Conservation (phyloP, 2,888 invertebrate species). For the Selenia dentaria region DNA sequence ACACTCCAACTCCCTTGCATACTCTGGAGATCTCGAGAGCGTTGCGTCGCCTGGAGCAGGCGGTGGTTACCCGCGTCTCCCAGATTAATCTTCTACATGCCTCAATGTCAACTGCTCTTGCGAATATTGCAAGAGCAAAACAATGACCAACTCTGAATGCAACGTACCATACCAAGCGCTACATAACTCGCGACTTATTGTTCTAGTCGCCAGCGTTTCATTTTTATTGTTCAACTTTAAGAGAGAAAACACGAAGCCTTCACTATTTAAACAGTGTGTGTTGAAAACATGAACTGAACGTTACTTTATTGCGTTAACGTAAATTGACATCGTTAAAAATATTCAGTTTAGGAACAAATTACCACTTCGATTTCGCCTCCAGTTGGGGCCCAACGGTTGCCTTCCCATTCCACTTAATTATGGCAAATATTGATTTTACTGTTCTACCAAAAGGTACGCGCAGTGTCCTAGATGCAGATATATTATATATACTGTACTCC, state of each 20-base stretch:
- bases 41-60: constrained; percentile 33
- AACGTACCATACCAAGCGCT: constrained; percentile 28
- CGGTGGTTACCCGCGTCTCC: constrained; percentile 32
- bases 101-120: constrained; percentile 71
- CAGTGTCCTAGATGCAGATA: constrained; percentile 25
- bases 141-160: constrained; percentile 56
- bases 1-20: constrained; percentile 29
- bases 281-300: too few species aligned
- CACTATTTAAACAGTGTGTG: too few species aligned
- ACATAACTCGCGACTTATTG: too few species aligned
- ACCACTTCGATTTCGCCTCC: constrained; percentile 82
- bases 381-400: too few species aligned
- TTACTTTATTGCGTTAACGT: too few species aligned
- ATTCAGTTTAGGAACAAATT: constrained; percentile 80
- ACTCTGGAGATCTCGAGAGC: constrained; percentile 10
- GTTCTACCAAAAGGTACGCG: constrained; percentile 43
- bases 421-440: constrained; percentile 74
- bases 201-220: too few species aligned
- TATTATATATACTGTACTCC: constrained; percentile 49
- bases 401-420: constrained; percentile 73
- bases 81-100: constrained; percentile 73
- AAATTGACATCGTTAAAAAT: too few species aligned
- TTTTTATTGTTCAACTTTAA: too few species aligned
- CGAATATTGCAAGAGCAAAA: constrained; percentile 66
- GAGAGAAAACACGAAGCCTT: too few species aligned